phyloP scores from a whole-genome alignment of 53 echinoderm and acorn worm species.

The Astropecten irregularis region DNA sequence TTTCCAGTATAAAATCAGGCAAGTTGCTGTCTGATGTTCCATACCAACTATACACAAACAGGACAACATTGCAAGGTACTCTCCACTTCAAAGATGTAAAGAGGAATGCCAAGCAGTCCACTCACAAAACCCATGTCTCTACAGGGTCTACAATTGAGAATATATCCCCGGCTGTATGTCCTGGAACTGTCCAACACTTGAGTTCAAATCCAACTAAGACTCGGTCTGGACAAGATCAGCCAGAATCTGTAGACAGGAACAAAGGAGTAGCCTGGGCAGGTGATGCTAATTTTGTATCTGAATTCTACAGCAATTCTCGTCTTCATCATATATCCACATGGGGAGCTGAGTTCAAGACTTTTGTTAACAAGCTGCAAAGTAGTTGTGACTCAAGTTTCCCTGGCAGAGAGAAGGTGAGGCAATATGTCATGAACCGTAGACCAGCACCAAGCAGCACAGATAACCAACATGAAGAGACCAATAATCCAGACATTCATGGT shows the following conservation, averaged over 20 bases:
- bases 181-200: too few relatives aligned
- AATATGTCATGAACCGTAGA: neutral
- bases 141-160: too few relatives aligned
- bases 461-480: too few relatives aligned
- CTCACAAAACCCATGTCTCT: neutral
- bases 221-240: too few relatives aligned
- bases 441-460: too few relatives aligned
- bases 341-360: slow-evolving; percentile 97
- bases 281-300: slow-evolving; percentile 81
- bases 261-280: slow-evolving; percentile 70
- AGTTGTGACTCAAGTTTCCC: slow-evolving; percentile 77
- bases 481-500: too few relatives aligned
- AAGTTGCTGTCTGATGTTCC: slow-evolving; percentile 63
- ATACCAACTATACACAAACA: slow-evolving; percentile 73
- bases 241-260: slow-evolving; percentile 1
- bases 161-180: too few relatives aligned
- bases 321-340: slow-evolving; percentile 95
- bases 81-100: slow-evolving; percentile 41
- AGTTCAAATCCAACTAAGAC: too few relatives aligned
- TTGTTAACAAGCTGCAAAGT: slow-evolving; percentile 82
- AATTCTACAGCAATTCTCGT: slow-evolving; percentile 93
- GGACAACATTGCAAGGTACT: slow-evolving; percentile 56
- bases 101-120: neutral
- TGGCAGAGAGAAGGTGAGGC: slow-evolving; percentile 69
- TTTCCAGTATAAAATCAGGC: slow-evolving; percentile 89